Conservation (phyloP, 1,140 invertebrate species). For the Micrasema minimum region DNA sequence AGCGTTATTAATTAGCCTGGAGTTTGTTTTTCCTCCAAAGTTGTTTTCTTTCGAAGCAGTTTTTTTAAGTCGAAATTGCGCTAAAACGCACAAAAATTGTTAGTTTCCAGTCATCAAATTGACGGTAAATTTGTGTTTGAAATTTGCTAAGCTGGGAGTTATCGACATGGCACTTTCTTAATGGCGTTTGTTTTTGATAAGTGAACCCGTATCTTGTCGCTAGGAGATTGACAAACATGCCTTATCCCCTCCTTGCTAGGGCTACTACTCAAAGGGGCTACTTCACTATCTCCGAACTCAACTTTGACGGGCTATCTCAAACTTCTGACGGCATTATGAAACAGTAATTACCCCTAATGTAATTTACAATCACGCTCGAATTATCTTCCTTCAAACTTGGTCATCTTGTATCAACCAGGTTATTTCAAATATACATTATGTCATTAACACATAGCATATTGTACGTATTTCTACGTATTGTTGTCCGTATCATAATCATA, state of each 20-base stretch:
- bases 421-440: too few species aligned
- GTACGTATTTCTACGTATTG: too few species aligned
- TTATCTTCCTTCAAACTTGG: slow-evolving; percentile 6
- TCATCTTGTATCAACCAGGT: too few species aligned
- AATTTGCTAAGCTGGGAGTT: neutral
- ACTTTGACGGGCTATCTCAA: slow-evolving; percentile 21
- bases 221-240: slow-evolving; percentile 32
- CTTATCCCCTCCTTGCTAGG: slow-evolving; percentile 12
- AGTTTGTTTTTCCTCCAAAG: too few species aligned
- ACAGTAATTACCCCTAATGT: slow-evolving; percentile 33
- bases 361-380: slow-evolving; percentile 5
- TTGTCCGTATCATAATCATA: too few species aligned
- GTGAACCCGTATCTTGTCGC: slow-evolving; percentile 26
- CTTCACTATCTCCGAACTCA: slow-evolving; percentile 23
- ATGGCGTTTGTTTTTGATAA: slow-evolving; percentile 38
- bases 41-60: too few species aligned
- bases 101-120: neutral
- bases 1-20: too few species aligned
- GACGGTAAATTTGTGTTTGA: slow-evolving; percentile 1
- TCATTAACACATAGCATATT: too few species aligned
- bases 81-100: too few species aligned
- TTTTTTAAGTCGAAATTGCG: too few species aligned
- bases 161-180: slow-evolving; percentile 33
- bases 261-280: neutral
- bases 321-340: slow-evolving; percentile 35